Evolutionary conservation across 1,140 invertebrate genomes (phyloP), one percentile per base, ranked within the genome.

Genomic region (Sesamia nonagrioides): DNA sequence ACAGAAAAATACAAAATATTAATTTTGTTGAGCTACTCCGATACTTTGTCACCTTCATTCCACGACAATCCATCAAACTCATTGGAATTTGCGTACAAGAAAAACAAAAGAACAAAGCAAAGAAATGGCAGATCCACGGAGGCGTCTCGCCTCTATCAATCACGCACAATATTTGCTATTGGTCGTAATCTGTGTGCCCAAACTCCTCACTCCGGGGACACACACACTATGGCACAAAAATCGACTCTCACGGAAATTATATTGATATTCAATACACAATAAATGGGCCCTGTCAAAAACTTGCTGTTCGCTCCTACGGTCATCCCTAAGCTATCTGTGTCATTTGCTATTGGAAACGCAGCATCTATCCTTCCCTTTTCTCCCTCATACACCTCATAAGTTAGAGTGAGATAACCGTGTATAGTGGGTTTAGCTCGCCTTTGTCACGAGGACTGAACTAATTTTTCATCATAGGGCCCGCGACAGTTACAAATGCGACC

Each of bases 261-360:
- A 95, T 95, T 95, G 94, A 95, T 95, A 95, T 95, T 95, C 94
- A 95, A 95, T 95, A 95, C 92, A 95, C 94, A 94, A 95, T 91
- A 95, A 95, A 95, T 95, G 91, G 91, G 86, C 83, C 85, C 92
- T 95, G 93, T 95, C 95, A 95, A 93, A 95, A 95, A 95, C 92
- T 92, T 93, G 92, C 93, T 93, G 94, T 95, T 95, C 93, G 92
- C 92, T 93, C 89, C 92, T 94, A 94, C 93, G 93, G 92, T 95
- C 92, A 95, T 94, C 94, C 92, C 94, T 95, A 94, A 94, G 91
- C 93, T 95, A 93, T 94, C 90, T 92, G 86, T 94, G 92, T 94
- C 93, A 94, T 95, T 94, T 93, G 93, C 91, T 85, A 94, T 93
- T 94, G 90, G 92, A 91, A 93, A 93, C 92, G 92, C 89, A 89